A percentile compares a stretch with the other conserved stretches of the same genome.
Conservation (phyloP, 2,797 vertebrate species). For the Chelonia mydas region DNA sequence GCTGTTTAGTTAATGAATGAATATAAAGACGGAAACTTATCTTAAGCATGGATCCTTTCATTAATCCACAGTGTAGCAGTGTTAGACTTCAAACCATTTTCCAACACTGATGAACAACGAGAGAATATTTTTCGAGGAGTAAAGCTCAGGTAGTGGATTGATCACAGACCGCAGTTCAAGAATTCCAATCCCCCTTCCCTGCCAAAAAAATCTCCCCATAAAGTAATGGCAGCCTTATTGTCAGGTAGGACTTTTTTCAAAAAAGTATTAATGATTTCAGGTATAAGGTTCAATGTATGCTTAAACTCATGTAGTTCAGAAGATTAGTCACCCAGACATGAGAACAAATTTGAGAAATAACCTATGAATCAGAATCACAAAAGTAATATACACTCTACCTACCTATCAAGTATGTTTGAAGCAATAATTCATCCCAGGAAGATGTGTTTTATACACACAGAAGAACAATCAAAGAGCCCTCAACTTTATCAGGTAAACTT, state of each 20-base stretch:
- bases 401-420: not conserved
- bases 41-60: slow-evolving; percentile 19
- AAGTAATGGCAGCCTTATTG: not conserved
- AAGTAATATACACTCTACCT: not conserved
- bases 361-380: not conserved
- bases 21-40: slow-evolving; percentile 31
- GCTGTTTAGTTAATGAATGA: not conserved
- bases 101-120: slow-evolving; percentile 30
- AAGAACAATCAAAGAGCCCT: not conserved
- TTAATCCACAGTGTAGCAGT: not conserved
- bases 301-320: not conserved
- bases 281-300: not conserved
- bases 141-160: slow-evolving; percentile 19
- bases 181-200: slow-evolving; percentile 15
- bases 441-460: not conserved
- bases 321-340: not conserved
- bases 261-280: not conserved
- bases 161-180: slow-evolving; percentile 10
- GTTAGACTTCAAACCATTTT: slow-evolving; percentile 25
- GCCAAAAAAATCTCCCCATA: not conserved
- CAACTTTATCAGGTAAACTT: not conserved
- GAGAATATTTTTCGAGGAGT: not conserved
- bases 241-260: not conserved
- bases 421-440: not conserved
- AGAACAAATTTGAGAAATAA: not conserved